These are phyloP conservation scores for Pandemis cinnamomeana DNA, from an alignment of 2,888 invertebrate genomes.

Conservation along the genomic window DNA sequence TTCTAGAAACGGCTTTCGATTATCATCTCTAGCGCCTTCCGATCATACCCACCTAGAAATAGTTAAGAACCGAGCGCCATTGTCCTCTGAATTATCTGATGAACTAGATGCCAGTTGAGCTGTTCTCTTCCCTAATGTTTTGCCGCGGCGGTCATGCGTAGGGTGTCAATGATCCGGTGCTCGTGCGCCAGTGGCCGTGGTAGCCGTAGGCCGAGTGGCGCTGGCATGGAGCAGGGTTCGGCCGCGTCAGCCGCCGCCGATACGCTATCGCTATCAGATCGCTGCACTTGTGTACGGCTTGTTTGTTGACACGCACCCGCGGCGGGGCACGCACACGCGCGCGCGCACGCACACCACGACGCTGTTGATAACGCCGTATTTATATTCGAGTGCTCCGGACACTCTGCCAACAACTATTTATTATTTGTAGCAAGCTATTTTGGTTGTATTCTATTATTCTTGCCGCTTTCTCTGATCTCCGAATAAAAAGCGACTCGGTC, in stretches of 20 bases:
- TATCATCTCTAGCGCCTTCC: too few relatives aligned
- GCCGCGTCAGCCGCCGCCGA: background rate
- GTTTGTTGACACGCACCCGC: constrained; percentile 13
- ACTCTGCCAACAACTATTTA: constrained; percentile 19
- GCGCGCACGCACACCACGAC: background rate
- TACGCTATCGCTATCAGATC: constrained; percentile 23
- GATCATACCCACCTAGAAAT: too few relatives aligned
- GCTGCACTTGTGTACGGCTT: constrained; percentile 12
- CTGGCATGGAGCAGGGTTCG: too few relatives aligned
- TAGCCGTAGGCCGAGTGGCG: too few relatives aligned
- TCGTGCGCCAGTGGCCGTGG: too few relatives aligned
- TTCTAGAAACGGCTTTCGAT: too few relatives aligned
- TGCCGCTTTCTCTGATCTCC: constrained; percentile 17
- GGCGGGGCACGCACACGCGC: background rate
- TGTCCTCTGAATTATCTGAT: too few relatives aligned
- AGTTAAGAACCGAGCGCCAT: too few relatives aligned
- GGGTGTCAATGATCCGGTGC: too few relatives aligned
- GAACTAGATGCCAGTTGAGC: too few relatives aligned
- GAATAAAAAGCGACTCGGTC: background rate
- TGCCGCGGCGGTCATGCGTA: too few relatives aligned
- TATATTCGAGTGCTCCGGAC: constrained; percentile 22
- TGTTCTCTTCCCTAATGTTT: too few relatives aligned
- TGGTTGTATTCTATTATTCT: constrained; percentile 18
- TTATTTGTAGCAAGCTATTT: constrained; percentile 31
- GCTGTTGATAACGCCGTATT: constrained; percentile 29